phyloP scores from a whole-genome alignment of 2,888 invertebrate genomes.

The Machimus rusticus region DNA sequence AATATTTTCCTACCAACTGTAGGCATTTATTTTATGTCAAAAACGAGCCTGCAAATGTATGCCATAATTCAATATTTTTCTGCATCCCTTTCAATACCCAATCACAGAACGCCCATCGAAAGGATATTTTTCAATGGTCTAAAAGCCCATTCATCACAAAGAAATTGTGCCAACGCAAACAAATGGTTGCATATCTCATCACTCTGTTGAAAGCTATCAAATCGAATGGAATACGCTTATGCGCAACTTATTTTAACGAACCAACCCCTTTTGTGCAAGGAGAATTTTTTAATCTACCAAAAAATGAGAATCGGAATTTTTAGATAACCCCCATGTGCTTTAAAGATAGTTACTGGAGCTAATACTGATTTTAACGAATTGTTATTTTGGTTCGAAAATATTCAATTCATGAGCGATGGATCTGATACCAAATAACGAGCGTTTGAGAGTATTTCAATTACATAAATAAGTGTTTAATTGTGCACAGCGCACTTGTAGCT shows the following conservation, averaged over 20 bases:
- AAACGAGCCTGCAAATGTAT: not conserved
- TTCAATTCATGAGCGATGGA: too few species aligned
- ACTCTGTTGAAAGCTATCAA: not conserved
- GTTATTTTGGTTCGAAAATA: not conserved
- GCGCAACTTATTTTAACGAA: not conserved
- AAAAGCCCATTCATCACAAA: conserved; percentile 2
- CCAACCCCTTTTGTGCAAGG: not conserved
- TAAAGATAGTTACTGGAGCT: too few species aligned
- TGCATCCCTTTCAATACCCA: not conserved
- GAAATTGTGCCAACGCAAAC: conserved; percentile 13
- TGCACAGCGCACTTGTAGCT: too few species aligned
- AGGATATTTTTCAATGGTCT: not conserved
- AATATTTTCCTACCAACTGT: not conserved
- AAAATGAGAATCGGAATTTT: not conserved
- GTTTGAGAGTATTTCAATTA: too few species aligned
- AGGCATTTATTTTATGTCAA: not conserved
- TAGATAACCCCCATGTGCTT: not conserved
- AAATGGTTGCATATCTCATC: not conserved
- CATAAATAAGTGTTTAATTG: too few species aligned
- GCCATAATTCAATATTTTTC: not conserved
- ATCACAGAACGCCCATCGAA: not conserved
- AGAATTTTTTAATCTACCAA: not conserved
- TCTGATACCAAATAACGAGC: too few species aligned
- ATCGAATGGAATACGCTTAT: not conserved
- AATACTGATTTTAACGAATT: not conserved